phyloP scores from a whole-genome alignment of 2,888 invertebrate genomes.

The Amphiduros pacificus region DNA sequence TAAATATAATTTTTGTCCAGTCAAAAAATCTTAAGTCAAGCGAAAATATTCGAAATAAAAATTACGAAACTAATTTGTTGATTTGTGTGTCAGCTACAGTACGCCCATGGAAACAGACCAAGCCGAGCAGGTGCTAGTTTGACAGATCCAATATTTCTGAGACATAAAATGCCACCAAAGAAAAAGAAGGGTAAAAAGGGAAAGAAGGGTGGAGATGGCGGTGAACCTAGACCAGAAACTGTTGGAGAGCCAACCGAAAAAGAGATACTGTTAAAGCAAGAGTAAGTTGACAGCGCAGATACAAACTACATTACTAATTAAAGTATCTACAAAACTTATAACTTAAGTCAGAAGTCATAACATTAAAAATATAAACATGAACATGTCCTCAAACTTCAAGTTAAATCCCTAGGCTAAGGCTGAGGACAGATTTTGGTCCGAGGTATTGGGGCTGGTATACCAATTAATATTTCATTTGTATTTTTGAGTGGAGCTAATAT shows the following conservation, averaged over 20 bases:
- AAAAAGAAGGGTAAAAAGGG: slow-evolving; percentile 44
- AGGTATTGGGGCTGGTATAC: no score
- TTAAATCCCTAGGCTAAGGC: background rate
- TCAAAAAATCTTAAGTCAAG: no score
- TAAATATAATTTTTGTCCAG: no score
- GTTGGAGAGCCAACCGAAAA: slow-evolving; percentile 48
- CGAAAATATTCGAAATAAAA: no score
- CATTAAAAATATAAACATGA: background rate
- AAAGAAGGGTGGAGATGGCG: slow-evolving; percentile 35
- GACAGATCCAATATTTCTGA: no score
- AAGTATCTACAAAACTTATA: background rate
- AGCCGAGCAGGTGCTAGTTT: no score
- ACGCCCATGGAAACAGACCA: no score
- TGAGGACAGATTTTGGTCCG: background rate
- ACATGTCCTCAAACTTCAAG: background rate
- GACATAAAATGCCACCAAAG: slow-evolving; percentile 24
- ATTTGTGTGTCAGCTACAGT: no score
- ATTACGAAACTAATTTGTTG: no score
- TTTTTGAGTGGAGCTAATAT: no score
- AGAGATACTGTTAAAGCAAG: slow-evolving; percentile 49
- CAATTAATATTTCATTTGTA: no score
- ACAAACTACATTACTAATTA: background rate
- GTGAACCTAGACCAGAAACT: slow-evolving; percentile 32
- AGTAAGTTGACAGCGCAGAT: slow-evolving; percentile 39
- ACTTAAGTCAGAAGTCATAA: background rate